A percentile compares a stretch with the other conserved stretches of the same genome.
Evolutionary conservation across 2,797 vertebrate species (phyloP).

Genomic region (Sciaenops ocellatus): DNA sequence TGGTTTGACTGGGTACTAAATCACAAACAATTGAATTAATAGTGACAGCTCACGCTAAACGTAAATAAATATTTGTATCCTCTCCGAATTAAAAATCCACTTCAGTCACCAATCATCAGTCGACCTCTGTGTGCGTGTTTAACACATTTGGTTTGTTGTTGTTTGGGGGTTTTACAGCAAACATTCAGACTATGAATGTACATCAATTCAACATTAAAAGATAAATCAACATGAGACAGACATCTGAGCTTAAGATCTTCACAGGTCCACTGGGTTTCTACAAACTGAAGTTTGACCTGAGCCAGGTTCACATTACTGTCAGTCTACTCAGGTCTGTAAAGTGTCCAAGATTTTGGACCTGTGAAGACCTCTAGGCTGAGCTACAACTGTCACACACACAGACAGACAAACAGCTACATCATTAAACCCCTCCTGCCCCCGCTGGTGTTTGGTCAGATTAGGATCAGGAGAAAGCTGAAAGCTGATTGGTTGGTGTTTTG

Average conservation of each 20-base stretch:
- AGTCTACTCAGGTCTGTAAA: background rate
- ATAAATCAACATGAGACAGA: constrained; percentile 24
- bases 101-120: constrained; percentile 20
- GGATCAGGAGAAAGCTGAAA: constrained; percentile 24
- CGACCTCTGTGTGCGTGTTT: constrained; percentile 28
- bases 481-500: constrained; percentile 28
- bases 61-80: constrained; percentile 18
- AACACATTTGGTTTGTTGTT: constrained; percentile 53
- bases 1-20: background rate
- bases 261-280: constrained; percentile 2
- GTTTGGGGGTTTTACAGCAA: constrained; percentile 43
- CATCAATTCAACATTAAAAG: constrained; percentile 1
- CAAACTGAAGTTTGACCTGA: background rate
- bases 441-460: constrained; percentile 49
- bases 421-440: background rate
- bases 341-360: background rate
- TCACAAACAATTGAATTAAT: constrained; percentile 14
- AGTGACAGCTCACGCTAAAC: background rate
- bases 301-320: background rate
- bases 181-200: constrained; percentile 44
- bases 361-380: constrained; percentile 27
- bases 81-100: constrained; percentile 8
- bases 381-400: constrained; percentile 16
- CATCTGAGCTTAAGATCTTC: constrained; percentile 23
- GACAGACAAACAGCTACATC: constrained; percentile 44